These are phyloP conservation scores for Sarcophaga caerulescens DNA, from an alignment of 2,888 invertebrate species.

Conservation along the genomic window DNA sequence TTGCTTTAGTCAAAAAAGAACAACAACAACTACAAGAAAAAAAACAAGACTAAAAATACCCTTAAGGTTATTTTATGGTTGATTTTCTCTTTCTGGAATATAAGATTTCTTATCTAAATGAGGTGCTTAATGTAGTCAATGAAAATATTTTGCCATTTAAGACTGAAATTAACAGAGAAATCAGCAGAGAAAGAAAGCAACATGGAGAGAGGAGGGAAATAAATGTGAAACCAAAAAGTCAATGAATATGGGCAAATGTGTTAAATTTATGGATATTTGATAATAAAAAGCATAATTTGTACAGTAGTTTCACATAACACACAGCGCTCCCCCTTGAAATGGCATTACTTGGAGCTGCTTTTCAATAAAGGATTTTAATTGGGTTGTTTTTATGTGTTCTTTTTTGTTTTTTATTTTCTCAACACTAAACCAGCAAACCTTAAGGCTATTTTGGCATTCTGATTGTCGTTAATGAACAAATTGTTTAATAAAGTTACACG, in stretches of 20 bases:
- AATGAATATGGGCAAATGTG: not conserved
- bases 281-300: not conserved
- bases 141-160: constrained; percentile 32
- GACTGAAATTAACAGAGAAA: not conserved
- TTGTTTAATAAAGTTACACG: constrained; percentile 9
- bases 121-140: constrained; percentile 64
- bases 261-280: not conserved
- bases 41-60: constrained; percentile 51
- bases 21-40: not conserved
- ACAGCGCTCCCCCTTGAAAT: no score
- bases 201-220: not conserved
- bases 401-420: not conserved
- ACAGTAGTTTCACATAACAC: no score
- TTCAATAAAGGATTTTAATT: not conserved
- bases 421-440: not conserved
- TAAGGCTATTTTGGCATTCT: not conserved
- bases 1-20: constrained; percentile 3
- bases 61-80: constrained; percentile 61
- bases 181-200: not conserved
- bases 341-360: not conserved
- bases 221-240: not conserved
- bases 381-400: not conserved
- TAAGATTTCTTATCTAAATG: constrained; percentile 66
- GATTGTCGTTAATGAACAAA: not conserved
- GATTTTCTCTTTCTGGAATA: constrained; percentile 49